Percentiles rank a stretch among this genome's conserved stretches.
Evolutionary conservation across 2,888 invertebrate genomes (phyloP).

Genomic region (Melieria omissa): DNA sequence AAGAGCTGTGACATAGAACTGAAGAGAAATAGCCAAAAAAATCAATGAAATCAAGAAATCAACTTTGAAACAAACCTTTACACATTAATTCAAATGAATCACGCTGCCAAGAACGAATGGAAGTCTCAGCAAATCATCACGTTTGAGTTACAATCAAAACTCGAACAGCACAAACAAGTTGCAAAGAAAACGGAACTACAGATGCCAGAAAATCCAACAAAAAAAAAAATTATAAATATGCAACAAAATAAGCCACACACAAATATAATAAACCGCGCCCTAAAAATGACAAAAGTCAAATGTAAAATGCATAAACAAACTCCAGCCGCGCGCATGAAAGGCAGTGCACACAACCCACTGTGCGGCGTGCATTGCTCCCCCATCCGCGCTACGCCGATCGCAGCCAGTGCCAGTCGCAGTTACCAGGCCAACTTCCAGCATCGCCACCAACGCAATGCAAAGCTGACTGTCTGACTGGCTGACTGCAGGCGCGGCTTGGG

Average conservation of each 20-base stretch:
- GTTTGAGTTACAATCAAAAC: slow-evolving; percentile 17
- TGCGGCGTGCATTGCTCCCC: neutral
- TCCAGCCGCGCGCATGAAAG: neutral
- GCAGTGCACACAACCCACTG: slow-evolving; percentile 6
- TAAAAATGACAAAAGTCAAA: slow-evolving; percentile 3
- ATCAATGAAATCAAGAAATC: too few relatives aligned
- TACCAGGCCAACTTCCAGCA: neutral
- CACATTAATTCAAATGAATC: too few relatives aligned
- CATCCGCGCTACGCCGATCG: neutral
- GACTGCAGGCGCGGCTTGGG: too few relatives aligned
- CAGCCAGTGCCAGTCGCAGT: neutral
- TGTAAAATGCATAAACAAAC: slow-evolving; percentile 3
- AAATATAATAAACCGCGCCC: slow-evolving; percentile 20
- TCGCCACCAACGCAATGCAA: neutral
- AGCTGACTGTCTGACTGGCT: too few relatives aligned
- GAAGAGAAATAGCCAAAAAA: too few relatives aligned
- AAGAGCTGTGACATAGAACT: too few relatives aligned
- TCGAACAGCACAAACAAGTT: neutral
- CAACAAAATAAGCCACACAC: neutral
- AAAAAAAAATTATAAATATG: neutral
- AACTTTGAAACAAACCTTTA: too few relatives aligned
- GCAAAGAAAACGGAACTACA: neutral
- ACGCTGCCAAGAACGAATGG: too few relatives aligned
- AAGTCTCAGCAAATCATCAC: slow-evolving; percentile 5
- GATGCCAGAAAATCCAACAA: neutral